Base-by-base conservation (phyloP, 2,113 vertebrate species). In the Notiomystis cincta region DNA sequence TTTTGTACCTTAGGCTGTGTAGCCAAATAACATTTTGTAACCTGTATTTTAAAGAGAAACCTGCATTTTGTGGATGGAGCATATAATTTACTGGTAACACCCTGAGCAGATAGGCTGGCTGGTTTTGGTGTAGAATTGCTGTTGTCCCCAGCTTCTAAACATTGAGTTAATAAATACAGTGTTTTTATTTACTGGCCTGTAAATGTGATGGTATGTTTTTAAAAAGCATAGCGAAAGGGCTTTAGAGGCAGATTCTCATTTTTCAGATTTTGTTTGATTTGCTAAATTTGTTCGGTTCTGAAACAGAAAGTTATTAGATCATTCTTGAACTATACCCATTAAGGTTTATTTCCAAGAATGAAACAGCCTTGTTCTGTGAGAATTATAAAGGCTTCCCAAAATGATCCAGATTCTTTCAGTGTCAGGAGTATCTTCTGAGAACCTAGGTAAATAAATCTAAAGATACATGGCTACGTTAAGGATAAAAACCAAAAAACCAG, bases 381-480 rank as follows among this genome's bases (percentile, higher is more conserved):
- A n/a, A 10, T 73, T 48, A 15, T 0, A 45, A 35, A 30, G 0
- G 3, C 18, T n/a, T 87, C 31, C 25, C 76, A 24, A 58, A 93
- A 42, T n/a, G 7, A 10, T 66, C n/a, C 10, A 18, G 18, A 16
- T 87, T 77, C 28, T 87, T 92, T 65, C 14, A 60, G 0, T 50
- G 11, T 53, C 25, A 58, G 8, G 13, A 72, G 35, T 72, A 23
- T 57, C 22, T 76, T 89, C 7, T 81, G 64, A 80, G 14, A 15
- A n/a, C 31, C 31, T 89, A 14, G 0, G 1, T 83, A 60, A 71
- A 88, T 54, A 8, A 67, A 2, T 71, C 22, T 56, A 47, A 75
- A 87, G 5, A 28, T 70, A 30, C 0, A 56, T 77, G 42, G 2
- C 14, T 78, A n/a, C 0, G 0, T 53, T 64, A 57, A 56, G 3